Evolutionary conservation across 2,888 invertebrate species (phyloP).

Genomic region (Sinhomidia bicolor): DNA sequence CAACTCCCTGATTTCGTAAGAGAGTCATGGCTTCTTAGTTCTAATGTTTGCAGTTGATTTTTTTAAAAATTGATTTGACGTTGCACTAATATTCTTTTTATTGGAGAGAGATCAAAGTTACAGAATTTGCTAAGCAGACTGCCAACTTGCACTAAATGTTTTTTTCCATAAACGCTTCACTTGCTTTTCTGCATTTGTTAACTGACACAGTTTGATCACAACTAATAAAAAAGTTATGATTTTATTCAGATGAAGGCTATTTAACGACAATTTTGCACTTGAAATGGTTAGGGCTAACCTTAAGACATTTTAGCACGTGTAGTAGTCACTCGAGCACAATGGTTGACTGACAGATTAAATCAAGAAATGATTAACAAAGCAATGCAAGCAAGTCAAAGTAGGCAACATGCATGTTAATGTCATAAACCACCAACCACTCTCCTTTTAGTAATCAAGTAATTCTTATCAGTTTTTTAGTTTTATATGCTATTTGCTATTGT

Average conservation of each 20-base stretch:
- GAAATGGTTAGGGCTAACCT: background rate
- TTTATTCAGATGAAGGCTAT: conserved; percentile 11
- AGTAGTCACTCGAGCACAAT: conserved; percentile 4
- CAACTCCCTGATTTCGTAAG: background rate
- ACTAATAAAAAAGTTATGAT: background rate
- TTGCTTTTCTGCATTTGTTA: background rate
- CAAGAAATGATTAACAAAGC: background rate
- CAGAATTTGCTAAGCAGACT: background rate
- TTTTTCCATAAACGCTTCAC: no score
- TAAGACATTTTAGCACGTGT: conserved; percentile 5
- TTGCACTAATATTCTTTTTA: no score
- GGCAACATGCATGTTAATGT: background rate
- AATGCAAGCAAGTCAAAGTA: background rate
- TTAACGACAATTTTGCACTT: background rate
- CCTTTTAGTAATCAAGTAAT: background rate
- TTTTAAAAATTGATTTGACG: no score
- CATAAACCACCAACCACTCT: background rate
- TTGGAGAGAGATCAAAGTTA: no score
- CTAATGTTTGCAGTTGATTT: no score
- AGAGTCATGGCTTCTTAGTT: conserved; percentile 13
- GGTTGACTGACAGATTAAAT: conserved; percentile 19
- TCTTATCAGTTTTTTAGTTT: conserved; percentile 6
- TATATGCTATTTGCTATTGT: background rate
- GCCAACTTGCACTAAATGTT: background rate
- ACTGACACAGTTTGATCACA: no score